These are phyloP conservation scores for Agrenia bidenticulata DNA, from an alignment of 2,888 invertebrate genomes.

Conservation along the genomic window DNA sequence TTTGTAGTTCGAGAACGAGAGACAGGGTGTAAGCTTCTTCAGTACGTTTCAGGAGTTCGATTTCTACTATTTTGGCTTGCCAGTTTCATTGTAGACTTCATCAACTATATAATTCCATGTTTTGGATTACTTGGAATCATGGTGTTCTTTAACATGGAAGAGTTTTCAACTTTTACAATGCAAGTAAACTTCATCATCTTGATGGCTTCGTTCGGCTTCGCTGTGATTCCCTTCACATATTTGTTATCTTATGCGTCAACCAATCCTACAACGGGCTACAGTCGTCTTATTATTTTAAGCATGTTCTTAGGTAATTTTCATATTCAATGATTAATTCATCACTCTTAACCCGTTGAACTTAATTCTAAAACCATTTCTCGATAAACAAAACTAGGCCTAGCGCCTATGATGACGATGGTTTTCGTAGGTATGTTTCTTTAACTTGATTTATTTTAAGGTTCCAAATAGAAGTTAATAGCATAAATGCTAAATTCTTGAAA, in stretches of 20 bases:
- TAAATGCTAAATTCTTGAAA: not conserved
- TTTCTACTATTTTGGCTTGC: conserved; percentile 69
- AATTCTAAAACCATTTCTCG: too few species aligned
- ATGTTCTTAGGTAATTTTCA: conserved; percentile 67
- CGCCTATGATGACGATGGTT: conserved; percentile 1
- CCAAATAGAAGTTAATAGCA: not conserved
- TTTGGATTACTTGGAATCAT: conserved; percentile 65
- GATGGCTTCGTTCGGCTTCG: conserved; percentile 68
- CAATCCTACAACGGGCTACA: conserved; percentile 76
- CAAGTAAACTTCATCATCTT: conserved; percentile 56
- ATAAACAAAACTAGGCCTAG: too few species aligned
- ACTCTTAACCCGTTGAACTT: too few species aligned
- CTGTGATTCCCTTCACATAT: conserved; percentile 73
- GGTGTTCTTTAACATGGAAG: conserved; percentile 42
- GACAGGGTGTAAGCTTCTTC: conserved; percentile 69
- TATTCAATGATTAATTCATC: too few species aligned
- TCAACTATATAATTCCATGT: conserved; percentile 65
- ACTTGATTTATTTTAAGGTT: not conserved
- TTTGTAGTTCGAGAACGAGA: conserved; percentile 67
- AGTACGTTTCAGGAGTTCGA: conserved; percentile 71
- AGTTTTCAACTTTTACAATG: conserved; percentile 30
- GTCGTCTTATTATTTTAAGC: conserved; percentile 70
- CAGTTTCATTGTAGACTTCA: conserved; percentile 69
- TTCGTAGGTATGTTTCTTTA: not conserved
- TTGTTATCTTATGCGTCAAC: conserved; percentile 57